A percentile compares a stretch with the other conserved stretches of the same genome.
phyloP scores from a whole-genome alignment of 92 coral and sea anemone species.

The Palythoa heliodiscus region DNA sequence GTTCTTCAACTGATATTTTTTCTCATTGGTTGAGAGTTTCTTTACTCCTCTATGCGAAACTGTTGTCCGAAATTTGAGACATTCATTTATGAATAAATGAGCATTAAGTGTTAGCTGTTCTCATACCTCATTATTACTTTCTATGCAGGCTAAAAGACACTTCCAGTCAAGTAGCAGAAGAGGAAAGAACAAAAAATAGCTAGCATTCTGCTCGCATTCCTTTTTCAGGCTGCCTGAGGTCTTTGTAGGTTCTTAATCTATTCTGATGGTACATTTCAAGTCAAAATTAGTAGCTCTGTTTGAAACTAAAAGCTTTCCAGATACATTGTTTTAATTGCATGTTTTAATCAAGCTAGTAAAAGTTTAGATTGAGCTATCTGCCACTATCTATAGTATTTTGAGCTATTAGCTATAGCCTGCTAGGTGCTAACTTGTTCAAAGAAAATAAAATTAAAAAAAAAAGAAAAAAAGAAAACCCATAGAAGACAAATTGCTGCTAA shows the following conservation, averaged over 20 bases:
- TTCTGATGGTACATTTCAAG: neutral
- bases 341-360: too few species aligned
- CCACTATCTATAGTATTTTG: too few species aligned
- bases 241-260: neutral
- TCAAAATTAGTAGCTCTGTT: neutral
- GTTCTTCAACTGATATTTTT: too few species aligned
- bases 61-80: neutral
- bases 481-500: too few species aligned
- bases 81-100: neutral
- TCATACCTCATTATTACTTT: neutral
- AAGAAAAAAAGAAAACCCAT: too few species aligned
- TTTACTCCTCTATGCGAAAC: neutral
- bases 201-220: neutral
- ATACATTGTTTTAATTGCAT: too few species aligned
- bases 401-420: too few species aligned
- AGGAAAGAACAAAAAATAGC: slow-evolving; percentile 41
- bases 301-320: neutral
- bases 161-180: slow-evolving; percentile 37
- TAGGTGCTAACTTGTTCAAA: too few species aligned
- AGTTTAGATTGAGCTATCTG: too few species aligned
- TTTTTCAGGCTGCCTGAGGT: neutral
- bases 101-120: neutral
- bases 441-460: too few species aligned
- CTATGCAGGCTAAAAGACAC: slow-evolving; percentile 56
- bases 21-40: too few species aligned